phyloP scores from a whole-genome alignment of 53 echinoderm and acorn worm species.

The Astropecten irregularis region DNA sequence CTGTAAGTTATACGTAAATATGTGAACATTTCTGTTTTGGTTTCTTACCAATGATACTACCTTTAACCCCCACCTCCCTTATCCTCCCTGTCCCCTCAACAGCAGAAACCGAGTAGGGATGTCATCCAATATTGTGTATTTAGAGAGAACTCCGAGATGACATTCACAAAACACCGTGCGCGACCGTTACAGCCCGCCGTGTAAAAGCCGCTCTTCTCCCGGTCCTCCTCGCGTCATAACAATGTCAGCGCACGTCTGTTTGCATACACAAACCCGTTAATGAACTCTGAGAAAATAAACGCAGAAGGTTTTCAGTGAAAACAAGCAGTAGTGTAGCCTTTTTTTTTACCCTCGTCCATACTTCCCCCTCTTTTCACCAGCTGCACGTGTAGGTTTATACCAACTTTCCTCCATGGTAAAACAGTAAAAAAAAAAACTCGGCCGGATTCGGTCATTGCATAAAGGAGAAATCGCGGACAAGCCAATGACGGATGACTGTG shows the following conservation, averaged over 20 bases:
- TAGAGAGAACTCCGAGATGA: background rate
- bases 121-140: conserved; percentile 31
- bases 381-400: too few species aligned
- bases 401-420: too few species aligned
- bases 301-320: conserved; percentile 18
- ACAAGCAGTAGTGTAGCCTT: conserved; percentile 23
- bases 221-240: conserved; percentile 4
- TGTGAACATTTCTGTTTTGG: too few species aligned
- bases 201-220: background rate
- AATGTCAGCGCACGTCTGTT: conserved; percentile 18
- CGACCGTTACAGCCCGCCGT: background rate
- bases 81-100: too few species aligned
- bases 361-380: too few species aligned
- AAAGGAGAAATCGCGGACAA: background rate
- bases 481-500: conserved; percentile 12
- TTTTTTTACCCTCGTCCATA: too few species aligned
- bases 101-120: background rate
- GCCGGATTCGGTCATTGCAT: too few species aligned
- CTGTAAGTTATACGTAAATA: too few species aligned
- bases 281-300: conserved; percentile 55
- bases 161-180: background rate
- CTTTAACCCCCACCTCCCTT: too few species aligned
- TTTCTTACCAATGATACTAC: too few species aligned
- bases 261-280: conserved; percentile 56
- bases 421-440: too few species aligned